Percentiles rank a stretch among this genome's conserved stretches.
Conservation (phyloP, 2,888 invertebrate genomes). For the Opisthograptis luteolata region DNA sequence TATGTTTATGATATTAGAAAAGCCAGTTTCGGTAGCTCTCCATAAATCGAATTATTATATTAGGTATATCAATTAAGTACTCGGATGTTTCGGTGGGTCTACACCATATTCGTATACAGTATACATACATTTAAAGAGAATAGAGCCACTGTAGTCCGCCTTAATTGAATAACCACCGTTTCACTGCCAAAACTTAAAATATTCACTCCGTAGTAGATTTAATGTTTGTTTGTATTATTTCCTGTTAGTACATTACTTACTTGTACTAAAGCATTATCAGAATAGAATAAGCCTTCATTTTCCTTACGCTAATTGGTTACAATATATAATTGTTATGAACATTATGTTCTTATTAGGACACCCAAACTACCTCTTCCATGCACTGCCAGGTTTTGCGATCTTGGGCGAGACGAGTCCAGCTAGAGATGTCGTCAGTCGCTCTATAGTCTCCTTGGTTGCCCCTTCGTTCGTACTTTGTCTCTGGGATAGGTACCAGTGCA, state of each 20-base stretch:
- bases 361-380: too few relatives aligned
- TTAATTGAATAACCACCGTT: slow-evolving; percentile 19
- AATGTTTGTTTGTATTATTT: slow-evolving; percentile 1
- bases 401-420: too few relatives aligned
- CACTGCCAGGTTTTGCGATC: too few relatives aligned
- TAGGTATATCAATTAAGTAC: background rate
- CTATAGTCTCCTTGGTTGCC: too few relatives aligned
- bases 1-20: slow-evolving; percentile 33
- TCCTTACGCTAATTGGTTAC: too few relatives aligned
- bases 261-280: too few relatives aligned
- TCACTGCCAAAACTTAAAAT: slow-evolving; percentile 18
- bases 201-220: slow-evolving; percentile 6
- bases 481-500: too few relatives aligned
- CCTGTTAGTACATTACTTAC: background rate
- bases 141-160: slow-evolving; percentile 15
- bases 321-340: too few relatives aligned
- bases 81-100: slow-evolving; percentile 29
- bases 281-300: too few relatives aligned
- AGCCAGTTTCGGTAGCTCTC: slow-evolving; percentile 34
- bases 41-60: slow-evolving; percentile 32
- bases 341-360: too few relatives aligned
- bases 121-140: background rate
- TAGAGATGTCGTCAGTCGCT: too few relatives aligned
- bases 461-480: too few relatives aligned
- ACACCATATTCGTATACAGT: slow-evolving; percentile 2